Evolutionary conservation across 2,113 vertebrate species (phyloP), one percentile per base, ranked within the genome.

Genomic region (Psilopogon haemacephalus): DNA sequence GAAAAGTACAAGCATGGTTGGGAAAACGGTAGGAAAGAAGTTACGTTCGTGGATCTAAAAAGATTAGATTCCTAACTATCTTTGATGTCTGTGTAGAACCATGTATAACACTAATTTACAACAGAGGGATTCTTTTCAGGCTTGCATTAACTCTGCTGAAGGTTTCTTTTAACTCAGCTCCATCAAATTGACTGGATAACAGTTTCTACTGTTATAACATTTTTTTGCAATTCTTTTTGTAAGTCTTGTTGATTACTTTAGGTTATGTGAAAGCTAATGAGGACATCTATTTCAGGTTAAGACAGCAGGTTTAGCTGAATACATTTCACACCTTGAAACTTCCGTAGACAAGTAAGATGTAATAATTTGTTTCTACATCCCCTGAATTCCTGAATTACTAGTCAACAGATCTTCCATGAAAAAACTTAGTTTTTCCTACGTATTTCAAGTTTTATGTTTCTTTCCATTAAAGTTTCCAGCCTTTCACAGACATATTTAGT

Each of bases 401-500:
- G 96, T 96, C 97, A 97, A 97, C 94, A 97, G 96, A 94, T 96
- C 96, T 96, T 98, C 94, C 96, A 96, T 96, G 94, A 97, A 97
- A 96, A 97, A 94, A 75, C 95, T 97, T 97, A 95, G 84, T 96
- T 97, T 96, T 97, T 96, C 97, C 96, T 97, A 97, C 73, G 46
- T 96, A 97, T 97, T 98, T 97, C 77, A 91, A 97, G 97, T 97
- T 97, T 98, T 98, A 97, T 97, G 95, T 98, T 98, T 98, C 97
- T 98, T 98, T 98, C 97, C 98, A 98, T 97, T 97, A 95, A 98
- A 93, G 77, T 97, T 97, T 98, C 98, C 97, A 98, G 96, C 95
- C 96, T 94, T 97, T 97, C 97, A 97, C 90, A 97, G 96, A 96
- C 97, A 97, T 98, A 98, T 98, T 98, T 98, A 97, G 98, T 97